phyloP scores from a whole-genome alignment of 2,797 vertebrate genomes.

The Cryptoblepharus egeriae region DNA sequence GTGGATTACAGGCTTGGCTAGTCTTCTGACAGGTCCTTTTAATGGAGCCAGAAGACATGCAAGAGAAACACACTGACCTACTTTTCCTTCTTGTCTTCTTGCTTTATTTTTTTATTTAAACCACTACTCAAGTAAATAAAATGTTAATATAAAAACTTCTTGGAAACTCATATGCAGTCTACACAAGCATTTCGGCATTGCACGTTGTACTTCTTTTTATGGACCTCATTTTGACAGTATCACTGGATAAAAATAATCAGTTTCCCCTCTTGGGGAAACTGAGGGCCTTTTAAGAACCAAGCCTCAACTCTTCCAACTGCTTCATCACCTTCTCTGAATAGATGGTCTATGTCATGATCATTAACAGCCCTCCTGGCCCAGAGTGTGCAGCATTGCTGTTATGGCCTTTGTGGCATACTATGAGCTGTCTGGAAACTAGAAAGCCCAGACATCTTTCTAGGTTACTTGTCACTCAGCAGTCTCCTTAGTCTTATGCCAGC shows the following conservation, averaged over 20 bases:
- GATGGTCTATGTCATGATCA: slow-evolving; percentile 47
- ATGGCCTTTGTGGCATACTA: too few species aligned
- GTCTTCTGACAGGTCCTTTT: slow-evolving; percentile 73
- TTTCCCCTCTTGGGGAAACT: slow-evolving; percentile 51
- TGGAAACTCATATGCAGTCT: slow-evolving; percentile 45
- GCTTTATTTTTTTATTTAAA: slow-evolving; percentile 55
- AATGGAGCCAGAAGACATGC: slow-evolving; percentile 66
- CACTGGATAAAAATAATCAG: slow-evolving; percentile 47
- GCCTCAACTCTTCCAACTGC: too few species aligned
- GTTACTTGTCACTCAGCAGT: too few species aligned
- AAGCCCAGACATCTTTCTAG: too few species aligned
- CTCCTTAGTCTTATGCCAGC: too few species aligned
- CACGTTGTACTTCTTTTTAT: slow-evolving; percentile 38
- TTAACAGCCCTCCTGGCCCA: slow-evolving; percentile 17
- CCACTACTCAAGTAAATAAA: slow-evolving; percentile 47
- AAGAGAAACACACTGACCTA: slow-evolving; percentile 72
- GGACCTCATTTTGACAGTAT: slow-evolving; percentile 11
- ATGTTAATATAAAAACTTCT: slow-evolving; percentile 52
- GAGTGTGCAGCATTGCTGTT: too few species aligned
- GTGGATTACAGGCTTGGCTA: slow-evolving; percentile 60
- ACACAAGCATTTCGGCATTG: slow-evolving; percentile 31
- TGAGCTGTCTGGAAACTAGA: too few species aligned
- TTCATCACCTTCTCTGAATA: slow-evolving; percentile 12
- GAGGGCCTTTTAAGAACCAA: slow-evolving; percentile 45
- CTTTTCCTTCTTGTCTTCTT: slow-evolving; percentile 57